Evolutionary conservation across 37 sponge, comb jelly and placozoan genomes (phyloP), one percentile per base, ranked within the genome.

Genomic region (Halichondria panicea): DNA sequence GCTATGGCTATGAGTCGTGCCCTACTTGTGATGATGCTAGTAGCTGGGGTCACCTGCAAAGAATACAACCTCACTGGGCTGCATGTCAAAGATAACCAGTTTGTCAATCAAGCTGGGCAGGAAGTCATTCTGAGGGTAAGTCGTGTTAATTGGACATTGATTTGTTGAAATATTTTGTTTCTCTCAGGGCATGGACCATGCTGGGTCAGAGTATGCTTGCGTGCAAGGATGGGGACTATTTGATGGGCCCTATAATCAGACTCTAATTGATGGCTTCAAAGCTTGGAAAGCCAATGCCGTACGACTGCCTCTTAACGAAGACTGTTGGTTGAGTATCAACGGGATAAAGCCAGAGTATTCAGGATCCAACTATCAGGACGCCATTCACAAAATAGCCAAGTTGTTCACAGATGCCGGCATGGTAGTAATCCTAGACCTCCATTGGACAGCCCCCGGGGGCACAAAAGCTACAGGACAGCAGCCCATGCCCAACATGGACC

Each of bases 251-350:
- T 22, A 64, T 32, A 36, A 76, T 50, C 19, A 44, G 2, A 33
- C 65, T 9, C 52, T 76, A 18, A 50, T 76, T 21, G 33, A 76
- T 2, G 46, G 77, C 31, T 46, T 76, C 35, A 62, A 63, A 45
- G 63, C 63, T 5, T 76, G 77, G 77, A 44, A 50, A 6, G 38
- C 38, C 50, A 76, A 76, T 63, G 63, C 77, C 11, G 54, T 76
- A 0, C 42, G 77, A 28, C 65, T 76, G 19, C 63, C 77, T 4
- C 48, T 76, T 15, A 76, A 76, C 35, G 77, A 76, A 28, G 77
- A 76, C 65, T 76, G 77, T 65, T 76, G 77, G 77, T 37, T 76
- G 33, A 50, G 65, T 32, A 76, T 76, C 31, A 76, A 76, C 36
- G 77, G 77, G 21, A 34, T 76, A 28, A 63, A 76, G 21, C 65